phyloP scores from a whole-genome alignment of 2,113 vertebrate genomes.

The Carassius auratus region DNA sequence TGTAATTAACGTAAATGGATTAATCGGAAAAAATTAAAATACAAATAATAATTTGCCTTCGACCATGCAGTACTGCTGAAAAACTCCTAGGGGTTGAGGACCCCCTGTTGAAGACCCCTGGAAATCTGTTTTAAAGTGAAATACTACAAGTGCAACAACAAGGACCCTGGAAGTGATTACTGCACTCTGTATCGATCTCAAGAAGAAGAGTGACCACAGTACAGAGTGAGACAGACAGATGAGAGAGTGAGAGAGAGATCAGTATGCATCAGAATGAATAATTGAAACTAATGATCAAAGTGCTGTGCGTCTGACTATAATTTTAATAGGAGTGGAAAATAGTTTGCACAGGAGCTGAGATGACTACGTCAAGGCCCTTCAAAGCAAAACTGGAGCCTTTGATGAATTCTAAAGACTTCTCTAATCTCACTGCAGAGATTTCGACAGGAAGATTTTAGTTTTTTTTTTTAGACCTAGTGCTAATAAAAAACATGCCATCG shows the following conservation, averaged over 20 bases:
- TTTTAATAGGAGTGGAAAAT: background rate
- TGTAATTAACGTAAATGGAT: too few species aligned
- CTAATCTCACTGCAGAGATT: background rate
- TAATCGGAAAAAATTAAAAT: too few species aligned
- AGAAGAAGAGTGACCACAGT: background rate
- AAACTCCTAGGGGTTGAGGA: background rate
- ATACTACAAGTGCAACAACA: background rate
- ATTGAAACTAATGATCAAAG: slow-evolving; percentile 14
- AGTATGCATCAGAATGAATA: slow-evolving; percentile 1
- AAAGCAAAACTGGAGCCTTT: slow-evolving; percentile 11
- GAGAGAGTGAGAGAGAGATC: background rate
- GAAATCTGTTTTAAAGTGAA: background rate
- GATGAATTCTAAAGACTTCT: slow-evolving; percentile 23
- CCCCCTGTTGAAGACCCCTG: background rate
- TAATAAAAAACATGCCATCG: background rate
- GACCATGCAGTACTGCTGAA: too few species aligned
- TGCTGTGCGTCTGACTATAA: slow-evolving; percentile 1
- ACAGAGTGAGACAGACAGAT: background rate
- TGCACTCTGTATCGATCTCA: background rate
- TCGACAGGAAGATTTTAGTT: background rate
- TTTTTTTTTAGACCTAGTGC: background rate
- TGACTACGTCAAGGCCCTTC: slow-evolving; percentile 16
- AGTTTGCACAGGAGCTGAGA: slow-evolving; percentile 14
- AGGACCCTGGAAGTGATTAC: background rate
- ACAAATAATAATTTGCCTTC: too few species aligned